These are phyloP conservation scores for Drosophila sp. DNA, from an alignment of 1,140 invertebrate species.

Conservation along the genomic window DNA sequence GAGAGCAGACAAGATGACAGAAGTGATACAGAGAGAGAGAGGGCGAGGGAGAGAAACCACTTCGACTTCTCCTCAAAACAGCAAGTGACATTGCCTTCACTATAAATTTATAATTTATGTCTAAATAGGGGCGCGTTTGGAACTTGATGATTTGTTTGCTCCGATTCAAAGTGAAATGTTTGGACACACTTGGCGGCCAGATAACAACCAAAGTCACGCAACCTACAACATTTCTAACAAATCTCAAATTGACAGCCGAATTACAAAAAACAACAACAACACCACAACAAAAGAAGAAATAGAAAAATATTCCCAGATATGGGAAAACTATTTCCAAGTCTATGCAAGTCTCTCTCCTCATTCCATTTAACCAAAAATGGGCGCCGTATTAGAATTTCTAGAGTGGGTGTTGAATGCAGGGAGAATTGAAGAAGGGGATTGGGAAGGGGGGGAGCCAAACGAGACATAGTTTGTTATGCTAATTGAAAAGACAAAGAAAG, in stretches of 20 bases:
- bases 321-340: constrained; percentile 36
- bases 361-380: constrained; percentile 13
- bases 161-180: constrained; percentile 47
- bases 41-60: not conserved
- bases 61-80: constrained; percentile 32
- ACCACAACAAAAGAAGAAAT: constrained; percentile 10
- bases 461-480: constrained; percentile 71
- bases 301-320: constrained; percentile 31
- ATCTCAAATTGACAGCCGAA: constrained; percentile 39
- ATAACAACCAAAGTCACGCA: constrained; percentile 26
- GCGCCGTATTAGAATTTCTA: constrained; percentile 45
- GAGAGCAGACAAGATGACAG: not conserved
- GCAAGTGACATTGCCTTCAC: constrained; percentile 27
- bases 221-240: constrained; percentile 26
- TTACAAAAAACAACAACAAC: constrained; percentile 8
- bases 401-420: constrained; percentile 53
- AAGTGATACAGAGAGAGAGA: constrained; percentile 7
- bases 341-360: not conserved
- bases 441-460: not conserved
- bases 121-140: constrained; percentile 50
- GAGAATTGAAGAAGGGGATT: not conserved
- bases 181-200: constrained; percentile 46
- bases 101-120: constrained; percentile 75
- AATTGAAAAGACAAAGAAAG: constrained; percentile 69
- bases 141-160: constrained; percentile 63